Percentiles rank a stretch among this genome's conserved stretches.
These are phyloP conservation scores for Artibeus lituratus DNA, from an alignment of 2,797 vertebrate genomes.

Conservation along the genomic window DNA sequence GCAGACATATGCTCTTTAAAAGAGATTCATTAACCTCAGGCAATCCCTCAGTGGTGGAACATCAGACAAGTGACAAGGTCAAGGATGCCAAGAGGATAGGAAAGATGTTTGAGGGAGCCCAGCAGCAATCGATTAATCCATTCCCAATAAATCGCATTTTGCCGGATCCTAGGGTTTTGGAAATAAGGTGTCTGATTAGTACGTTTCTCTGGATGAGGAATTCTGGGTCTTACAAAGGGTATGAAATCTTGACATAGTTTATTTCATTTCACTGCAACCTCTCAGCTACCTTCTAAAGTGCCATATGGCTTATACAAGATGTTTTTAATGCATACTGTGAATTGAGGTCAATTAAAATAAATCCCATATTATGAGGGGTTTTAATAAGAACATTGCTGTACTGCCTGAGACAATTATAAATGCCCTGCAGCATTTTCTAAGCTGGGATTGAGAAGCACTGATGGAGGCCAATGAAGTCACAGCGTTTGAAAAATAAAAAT, in stretches of 20 bases:
- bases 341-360: slow-evolving; percentile 60
- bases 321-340: slow-evolving; percentile 54
- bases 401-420: slow-evolving; percentile 36
- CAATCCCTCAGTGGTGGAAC: background rate
- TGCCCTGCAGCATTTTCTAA: slow-evolving; percentile 13
- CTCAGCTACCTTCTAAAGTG: slow-evolving; percentile 5
- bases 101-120: background rate
- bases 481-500: slow-evolving; percentile 10
- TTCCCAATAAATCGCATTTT: background rate
- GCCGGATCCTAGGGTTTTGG: background rate
- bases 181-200: background rate
- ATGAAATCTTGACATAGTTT: slow-evolving; percentile 43
- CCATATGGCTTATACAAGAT: slow-evolving; percentile 40
- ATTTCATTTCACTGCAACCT: slow-evolving; percentile 39
- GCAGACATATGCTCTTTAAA: background rate
- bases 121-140: background rate
- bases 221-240: background rate
- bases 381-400: slow-evolving; percentile 52
- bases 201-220: background rate
- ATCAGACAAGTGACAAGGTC: background rate
- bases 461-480: slow-evolving; percentile 23
- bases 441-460: slow-evolving; percentile 10
- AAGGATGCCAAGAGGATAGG: background rate
- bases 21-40: background rate
- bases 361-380: slow-evolving; percentile 20